Percentiles rank a stretch among this genome's conserved stretches.
Evolutionary conservation across 1,140 invertebrate species (phyloP).

Genomic region (Eurosta solidaginis): DNA sequence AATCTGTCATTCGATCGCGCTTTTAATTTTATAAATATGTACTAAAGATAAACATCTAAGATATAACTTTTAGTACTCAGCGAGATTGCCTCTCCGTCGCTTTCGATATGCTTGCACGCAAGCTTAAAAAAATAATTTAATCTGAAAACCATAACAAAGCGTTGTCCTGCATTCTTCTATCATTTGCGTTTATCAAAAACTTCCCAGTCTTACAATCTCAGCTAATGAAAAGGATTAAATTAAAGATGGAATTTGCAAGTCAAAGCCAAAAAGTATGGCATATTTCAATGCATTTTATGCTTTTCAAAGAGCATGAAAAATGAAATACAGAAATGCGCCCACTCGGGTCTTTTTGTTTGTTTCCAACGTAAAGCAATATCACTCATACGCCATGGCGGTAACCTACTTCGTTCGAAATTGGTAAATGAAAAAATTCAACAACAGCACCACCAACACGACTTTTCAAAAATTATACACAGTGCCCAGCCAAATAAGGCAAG

Average conservation of each 20-base stretch:
- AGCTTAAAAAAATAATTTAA: too few relatives aligned
- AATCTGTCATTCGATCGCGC: too few relatives aligned
- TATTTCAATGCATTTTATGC: neutral
- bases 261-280: neutral
- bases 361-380: neutral
- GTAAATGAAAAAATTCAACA: neutral
- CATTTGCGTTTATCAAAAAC: neutral
- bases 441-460: too few relatives aligned
- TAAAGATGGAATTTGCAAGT: slow-evolving; percentile 11
- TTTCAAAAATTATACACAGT: neutral
- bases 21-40: too few relatives aligned
- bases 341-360: too few relatives aligned
- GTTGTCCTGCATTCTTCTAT: neutral
- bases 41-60: too few relatives aligned
- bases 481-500: neutral
- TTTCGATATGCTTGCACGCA: too few relatives aligned
- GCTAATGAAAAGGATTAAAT: neutral
- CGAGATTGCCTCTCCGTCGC: too few relatives aligned
- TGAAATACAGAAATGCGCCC: neutral
- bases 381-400: neutral
- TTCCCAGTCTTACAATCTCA: neutral
- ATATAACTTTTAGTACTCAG: too few relatives aligned
- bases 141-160: neutral
- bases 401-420: neutral
- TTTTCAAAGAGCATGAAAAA: neutral